These are phyloP conservation scores for Acronicta leporina DNA, from an alignment of 2,888 invertebrate genomes.

Conservation along the genomic window DNA sequence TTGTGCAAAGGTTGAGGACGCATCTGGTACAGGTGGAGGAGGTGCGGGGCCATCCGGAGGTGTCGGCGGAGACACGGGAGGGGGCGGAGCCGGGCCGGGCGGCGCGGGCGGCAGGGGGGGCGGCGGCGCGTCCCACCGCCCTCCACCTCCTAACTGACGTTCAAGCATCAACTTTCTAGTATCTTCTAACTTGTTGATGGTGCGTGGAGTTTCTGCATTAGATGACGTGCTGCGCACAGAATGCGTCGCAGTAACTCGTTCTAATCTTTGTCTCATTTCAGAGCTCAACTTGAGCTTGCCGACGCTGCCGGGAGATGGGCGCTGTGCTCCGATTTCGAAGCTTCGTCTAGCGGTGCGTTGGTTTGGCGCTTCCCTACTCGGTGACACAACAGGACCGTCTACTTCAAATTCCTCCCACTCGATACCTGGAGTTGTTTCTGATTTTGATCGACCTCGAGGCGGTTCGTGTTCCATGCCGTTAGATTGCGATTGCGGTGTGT, in stretches of 20 bases:
- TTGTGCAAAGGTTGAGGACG: slow-evolving; percentile 90
- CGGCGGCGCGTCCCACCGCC: slow-evolving; percentile 90
- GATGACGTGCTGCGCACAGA: slow-evolving; percentile 94
- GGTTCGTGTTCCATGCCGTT: slow-evolving; percentile 81
- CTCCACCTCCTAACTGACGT: slow-evolving; percentile 93
- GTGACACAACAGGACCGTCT: slow-evolving; percentile 82
- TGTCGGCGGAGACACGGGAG: slow-evolving; percentile 90
- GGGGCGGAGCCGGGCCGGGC: slow-evolving; percentile 90
- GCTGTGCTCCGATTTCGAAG: slow-evolving; percentile 94
- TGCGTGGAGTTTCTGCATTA: slow-evolving; percentile 91
- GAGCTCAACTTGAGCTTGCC: slow-evolving; percentile 97
- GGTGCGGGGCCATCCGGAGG: slow-evolving; percentile 91
- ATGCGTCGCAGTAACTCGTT: slow-evolving; percentile 96
- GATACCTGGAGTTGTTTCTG: slow-evolving; percentile 88
- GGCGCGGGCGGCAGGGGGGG: slow-evolving; percentile 91
- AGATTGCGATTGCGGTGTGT: slow-evolving; percentile 91
- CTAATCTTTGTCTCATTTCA: slow-evolving; percentile 96
- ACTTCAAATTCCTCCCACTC: slow-evolving; percentile 97
- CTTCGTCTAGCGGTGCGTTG: slow-evolving; percentile 88
- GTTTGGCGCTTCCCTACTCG: slow-evolving; percentile 80
- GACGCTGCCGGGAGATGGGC: slow-evolving; percentile 95
- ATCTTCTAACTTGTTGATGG: slow-evolving; percentile 95
- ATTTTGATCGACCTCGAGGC: slow-evolving; percentile 79
- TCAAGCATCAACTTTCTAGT: slow-evolving; percentile 95
- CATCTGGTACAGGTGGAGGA: slow-evolving; percentile 87